Conservation (phyloP, 2,113 vertebrate species). For the Seriola dumerili region DNA sequence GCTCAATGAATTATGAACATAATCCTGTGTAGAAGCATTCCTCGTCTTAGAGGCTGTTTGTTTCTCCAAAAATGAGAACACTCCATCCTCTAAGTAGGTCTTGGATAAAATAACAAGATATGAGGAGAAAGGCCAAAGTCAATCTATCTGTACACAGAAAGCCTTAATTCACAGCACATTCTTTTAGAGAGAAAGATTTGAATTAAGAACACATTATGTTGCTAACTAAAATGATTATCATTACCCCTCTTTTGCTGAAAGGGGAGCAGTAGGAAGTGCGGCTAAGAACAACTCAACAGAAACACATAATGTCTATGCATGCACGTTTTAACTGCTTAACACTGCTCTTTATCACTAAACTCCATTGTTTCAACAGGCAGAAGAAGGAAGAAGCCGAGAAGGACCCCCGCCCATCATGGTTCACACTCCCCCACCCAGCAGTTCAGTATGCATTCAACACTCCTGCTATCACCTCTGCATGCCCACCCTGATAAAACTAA, state of each 20-base stretch:
- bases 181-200: not conserved
- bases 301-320: not conserved
- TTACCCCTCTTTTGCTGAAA: conserved; percentile 3
- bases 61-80: not conserved
- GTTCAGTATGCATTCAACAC: conserved; percentile 18
- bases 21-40: not conserved
- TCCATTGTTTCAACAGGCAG: conserved; percentile 29
- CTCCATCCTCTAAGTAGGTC: not conserved
- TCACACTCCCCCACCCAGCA: conserved; percentile 14
- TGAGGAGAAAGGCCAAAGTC: not conserved
- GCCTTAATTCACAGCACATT: not conserved
- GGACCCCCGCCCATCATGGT: conserved; percentile 9
- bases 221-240: not conserved
- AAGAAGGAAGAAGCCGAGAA: conserved; percentile 13
- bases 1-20: not conserved
- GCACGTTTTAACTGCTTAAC: not conserved
- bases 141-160: not conserved
- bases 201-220: not conserved
- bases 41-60: not conserved
- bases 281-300: conserved; percentile 5
- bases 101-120: not conserved
- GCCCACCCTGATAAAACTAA: conserved; percentile 48
- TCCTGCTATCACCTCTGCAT: conserved; percentile 58
- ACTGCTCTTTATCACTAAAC: conserved; percentile 19
- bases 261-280: not conserved